phyloP scores from a whole-genome alignment of 2,797 vertebrate genomes.

The Pagetopsis macropterus region DNA sequence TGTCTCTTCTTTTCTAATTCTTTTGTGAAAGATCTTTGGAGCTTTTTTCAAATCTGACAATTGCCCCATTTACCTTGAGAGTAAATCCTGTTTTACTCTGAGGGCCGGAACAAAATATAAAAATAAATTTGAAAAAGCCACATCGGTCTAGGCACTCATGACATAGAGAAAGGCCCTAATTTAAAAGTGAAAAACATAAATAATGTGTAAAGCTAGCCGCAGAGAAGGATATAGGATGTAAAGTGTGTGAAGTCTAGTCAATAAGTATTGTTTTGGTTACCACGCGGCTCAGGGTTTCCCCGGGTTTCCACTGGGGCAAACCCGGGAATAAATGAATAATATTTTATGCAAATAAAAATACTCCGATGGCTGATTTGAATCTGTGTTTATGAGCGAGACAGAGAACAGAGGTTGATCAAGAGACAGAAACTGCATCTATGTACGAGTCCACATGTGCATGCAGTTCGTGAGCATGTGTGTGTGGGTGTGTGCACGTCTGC shows the following conservation, averaged over 20 bases:
- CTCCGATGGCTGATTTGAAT: constrained; percentile 76
- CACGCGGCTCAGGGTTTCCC: constrained; percentile 70
- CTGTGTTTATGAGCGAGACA: constrained; percentile 27
- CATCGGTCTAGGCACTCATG: neutral
- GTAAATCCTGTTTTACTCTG: neutral
- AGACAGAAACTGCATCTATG: constrained; percentile 40
- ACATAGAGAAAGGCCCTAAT: constrained; percentile 3
- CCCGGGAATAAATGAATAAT: constrained; percentile 80
- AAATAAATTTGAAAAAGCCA: neutral
- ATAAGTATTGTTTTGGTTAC: constrained; percentile 66
- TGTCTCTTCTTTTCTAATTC: neutral
- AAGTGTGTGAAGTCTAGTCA: constrained; percentile 41
- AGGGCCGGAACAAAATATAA: neutral
- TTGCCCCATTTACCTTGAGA: neutral
- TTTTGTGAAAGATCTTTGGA: neutral
- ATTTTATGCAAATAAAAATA: constrained; percentile 78
- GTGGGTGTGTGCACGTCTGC: constrained; percentile 25
- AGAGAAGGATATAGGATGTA: constrained; percentile 9
- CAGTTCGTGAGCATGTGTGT: constrained; percentile 18
- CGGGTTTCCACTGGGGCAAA: constrained; percentile 69
- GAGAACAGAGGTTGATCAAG: constrained; percentile 51
- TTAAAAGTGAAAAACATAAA: constrained; percentile 17
- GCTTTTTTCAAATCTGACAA: neutral
- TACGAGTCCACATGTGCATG: constrained; percentile 61
- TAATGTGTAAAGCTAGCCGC: neutral